Evolutionary conservation across 2,113 vertebrate species (phyloP), one percentile per base, ranked within the genome.

Genomic region (Salvelinus fontinalis): DNA sequence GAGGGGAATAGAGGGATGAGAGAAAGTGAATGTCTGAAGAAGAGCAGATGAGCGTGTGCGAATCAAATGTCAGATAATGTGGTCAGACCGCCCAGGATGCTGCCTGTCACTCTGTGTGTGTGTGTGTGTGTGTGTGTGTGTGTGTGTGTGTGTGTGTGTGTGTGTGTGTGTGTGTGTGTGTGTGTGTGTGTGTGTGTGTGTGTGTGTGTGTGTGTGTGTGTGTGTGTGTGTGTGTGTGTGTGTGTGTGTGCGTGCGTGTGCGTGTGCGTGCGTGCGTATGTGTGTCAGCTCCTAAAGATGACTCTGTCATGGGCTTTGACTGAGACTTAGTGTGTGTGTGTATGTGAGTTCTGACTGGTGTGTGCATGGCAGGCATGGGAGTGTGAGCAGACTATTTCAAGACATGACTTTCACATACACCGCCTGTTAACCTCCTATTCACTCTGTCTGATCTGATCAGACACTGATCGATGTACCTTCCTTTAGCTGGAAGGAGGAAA

Each of bases 401-500:
- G 51, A 18, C 51, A 16, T 54, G 51, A 18, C 51, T 54, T 54
- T 54, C 51, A 54, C 51, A 44, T 9, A 54, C 51, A 54, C 1
- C 14, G 51, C 51, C 51, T 54, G 51, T 54, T 54, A 18, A 18
- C 51, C 51, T 27, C 65, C 72, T 51, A 4, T 72, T 80, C 73
- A 60, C 51, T 34, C 70, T 44, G 39, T 44, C 9, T 67, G 75
- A 80, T 60, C 79, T 31, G 51, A 72, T 22, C 71, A 60, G 72
- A 51, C n/a, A 54, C 5, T 54, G 51, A 54, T 54, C 16, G 51
- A 54, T 54, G 51, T 1, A 29, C 66, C 75, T 77, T 18, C 51
- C 71, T 67, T 77, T 77, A 76, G 74, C 67, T 72, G 70, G 72
- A 73, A 73, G 79, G 51, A 70, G 70, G 72, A 76, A 60, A 76